A percentile compares a stretch with the other conserved stretches of the same genome.
Evolutionary conservation across 2,797 vertebrate genomes (phyloP).

Genomic region (Gadopsis marmoratus): DNA sequence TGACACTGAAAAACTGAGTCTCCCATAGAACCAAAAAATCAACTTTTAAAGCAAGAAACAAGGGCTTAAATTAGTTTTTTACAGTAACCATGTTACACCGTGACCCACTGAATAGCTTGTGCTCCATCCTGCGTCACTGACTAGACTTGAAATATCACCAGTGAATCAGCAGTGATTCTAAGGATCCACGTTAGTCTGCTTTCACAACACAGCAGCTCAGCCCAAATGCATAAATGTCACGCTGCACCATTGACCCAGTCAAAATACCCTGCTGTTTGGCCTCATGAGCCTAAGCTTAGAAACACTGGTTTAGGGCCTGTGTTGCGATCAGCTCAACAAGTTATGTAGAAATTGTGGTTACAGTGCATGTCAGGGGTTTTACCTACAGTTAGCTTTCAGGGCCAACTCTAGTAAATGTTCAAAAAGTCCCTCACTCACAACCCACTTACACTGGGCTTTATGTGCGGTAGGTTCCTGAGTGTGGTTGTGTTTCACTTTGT

Average conservation of each 20-base stretch:
- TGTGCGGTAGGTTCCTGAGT: constrained; percentile 13
- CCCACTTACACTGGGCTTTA: constrained; percentile 30
- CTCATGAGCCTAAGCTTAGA: constrained; percentile 7
- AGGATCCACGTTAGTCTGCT: constrained; percentile 20
- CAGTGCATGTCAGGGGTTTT: constrained; percentile 21
- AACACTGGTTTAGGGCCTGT: constrained; percentile 5
- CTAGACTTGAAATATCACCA: constrained; percentile 17
- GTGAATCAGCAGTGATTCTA: constrained; percentile 26
- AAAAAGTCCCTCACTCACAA: constrained; percentile 35
- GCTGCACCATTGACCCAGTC: neutral
- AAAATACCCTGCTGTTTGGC: neutral
- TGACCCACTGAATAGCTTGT: constrained; percentile 26
- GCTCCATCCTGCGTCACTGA: constrained; percentile 19
- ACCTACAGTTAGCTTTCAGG: constrained; percentile 24
- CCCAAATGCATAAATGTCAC: constrained; percentile 14
- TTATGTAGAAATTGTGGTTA: constrained; percentile 11
- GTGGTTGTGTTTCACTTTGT: constrained; percentile 25
- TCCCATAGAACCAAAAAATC: neutral
- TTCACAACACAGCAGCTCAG: constrained; percentile 4
- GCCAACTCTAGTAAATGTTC: constrained; percentile 8
- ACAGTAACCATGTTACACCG: neutral
- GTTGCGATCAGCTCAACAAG: neutral
- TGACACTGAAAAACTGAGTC: neutral
- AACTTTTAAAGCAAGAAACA: constrained; percentile 6
- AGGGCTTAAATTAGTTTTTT: constrained; percentile 21